Evolutionary conservation across 2,888 invertebrate genomes (phyloP).

Genomic region (Drosophila rellima): DNA sequence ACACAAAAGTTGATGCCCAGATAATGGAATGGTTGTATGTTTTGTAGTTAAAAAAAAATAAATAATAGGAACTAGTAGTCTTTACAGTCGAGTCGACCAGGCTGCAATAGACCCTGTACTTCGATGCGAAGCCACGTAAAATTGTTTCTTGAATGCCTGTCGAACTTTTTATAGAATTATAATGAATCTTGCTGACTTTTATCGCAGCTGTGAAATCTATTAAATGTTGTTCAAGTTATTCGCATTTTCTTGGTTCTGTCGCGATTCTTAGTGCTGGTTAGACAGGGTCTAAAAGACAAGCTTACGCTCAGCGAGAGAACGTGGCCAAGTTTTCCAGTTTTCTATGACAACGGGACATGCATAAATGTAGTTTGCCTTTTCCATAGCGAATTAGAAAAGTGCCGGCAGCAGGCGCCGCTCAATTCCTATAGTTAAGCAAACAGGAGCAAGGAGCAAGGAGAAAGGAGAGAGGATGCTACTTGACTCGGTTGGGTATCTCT

Average conservation of each 20-base stretch:
- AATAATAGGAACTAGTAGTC: constrained; percentile 3
- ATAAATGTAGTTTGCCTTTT: constrained; percentile 57
- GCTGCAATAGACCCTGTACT: background rate
- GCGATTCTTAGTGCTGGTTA: no score
- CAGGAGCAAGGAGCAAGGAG: background rate
- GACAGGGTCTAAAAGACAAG: background rate
- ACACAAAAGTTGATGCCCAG: constrained; percentile 53
- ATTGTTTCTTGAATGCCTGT: no score
- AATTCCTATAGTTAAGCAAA: constrained; percentile 43
- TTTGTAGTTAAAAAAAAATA: constrained; percentile 24
- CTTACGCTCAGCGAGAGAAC: background rate
- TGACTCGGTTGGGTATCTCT: constrained; percentile 29
- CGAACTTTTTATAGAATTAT: no score
- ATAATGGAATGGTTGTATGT: constrained; percentile 29
- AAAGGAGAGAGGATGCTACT: constrained; percentile 5
- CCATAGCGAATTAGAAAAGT: constrained; percentile 71
- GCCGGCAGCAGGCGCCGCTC: constrained; percentile 73
- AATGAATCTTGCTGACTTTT: no score
- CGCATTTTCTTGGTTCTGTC: no score
- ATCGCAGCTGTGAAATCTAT: no score
- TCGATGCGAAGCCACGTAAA: no score
- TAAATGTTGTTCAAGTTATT: no score
- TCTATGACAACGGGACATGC: constrained; percentile 25
- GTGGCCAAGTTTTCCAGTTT: constrained; percentile 22
- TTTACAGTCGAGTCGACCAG: no score